These are phyloP conservation scores for Sinocyclocheilus grahami DNA, from an alignment of 2,113 vertebrate genomes.

Conservation along the genomic window DNA sequence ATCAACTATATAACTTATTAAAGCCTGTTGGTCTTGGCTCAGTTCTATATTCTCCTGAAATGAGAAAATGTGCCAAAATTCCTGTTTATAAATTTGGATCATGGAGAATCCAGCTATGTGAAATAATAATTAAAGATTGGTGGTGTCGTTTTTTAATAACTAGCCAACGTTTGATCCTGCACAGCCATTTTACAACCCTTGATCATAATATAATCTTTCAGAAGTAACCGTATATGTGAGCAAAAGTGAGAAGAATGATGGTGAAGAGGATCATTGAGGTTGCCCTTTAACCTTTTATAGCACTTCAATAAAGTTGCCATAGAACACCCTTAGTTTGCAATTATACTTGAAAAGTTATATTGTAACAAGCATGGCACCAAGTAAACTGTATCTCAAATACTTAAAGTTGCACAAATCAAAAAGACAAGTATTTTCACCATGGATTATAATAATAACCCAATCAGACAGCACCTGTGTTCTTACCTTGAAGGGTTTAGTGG, in stretches of 20 bases:
- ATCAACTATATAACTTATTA: conserved; percentile 87
- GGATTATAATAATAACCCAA: not conserved
- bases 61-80: conserved; percentile 64
- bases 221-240: not conserved
- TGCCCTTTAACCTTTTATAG: conserved; percentile 29
- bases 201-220: not conserved
- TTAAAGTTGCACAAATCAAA: not conserved
- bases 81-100: conserved; percentile 5
- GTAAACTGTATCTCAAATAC: not conserved
- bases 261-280: not conserved
- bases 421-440: not conserved
- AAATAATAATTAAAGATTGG: not conserved
- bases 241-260: not conserved
- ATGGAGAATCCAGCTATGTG: not conserved
- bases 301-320: conserved; percentile 34
- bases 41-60: conserved; percentile 89
- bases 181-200: conserved; percentile 10
- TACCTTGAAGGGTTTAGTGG: conserved; percentile 87
- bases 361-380: not conserved
- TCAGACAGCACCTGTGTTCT: conserved; percentile 33
- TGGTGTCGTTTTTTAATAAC: not conserved
- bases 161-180: not conserved
- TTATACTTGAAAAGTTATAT: conserved; percentile 8
- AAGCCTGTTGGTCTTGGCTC: conserved; percentile 83
- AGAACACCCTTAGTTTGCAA: not conserved